phyloP scores from a whole-genome alignment of 2,888 invertebrate genomes.

The Trachelus troglodyta region DNA sequence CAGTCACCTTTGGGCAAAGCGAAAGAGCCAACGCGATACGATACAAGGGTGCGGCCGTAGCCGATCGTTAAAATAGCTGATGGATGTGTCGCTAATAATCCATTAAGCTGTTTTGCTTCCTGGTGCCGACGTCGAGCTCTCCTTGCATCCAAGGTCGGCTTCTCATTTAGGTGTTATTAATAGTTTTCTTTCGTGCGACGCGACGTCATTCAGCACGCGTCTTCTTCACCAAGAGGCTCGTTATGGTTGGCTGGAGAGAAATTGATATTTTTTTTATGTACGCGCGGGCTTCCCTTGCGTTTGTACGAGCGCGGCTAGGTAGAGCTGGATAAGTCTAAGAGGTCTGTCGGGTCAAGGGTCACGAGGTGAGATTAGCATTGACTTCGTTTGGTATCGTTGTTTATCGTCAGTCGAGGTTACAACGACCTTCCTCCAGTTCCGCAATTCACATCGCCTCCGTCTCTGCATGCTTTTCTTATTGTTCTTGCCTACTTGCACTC shows the following conservation, averaged over 20 bases:
- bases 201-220: background rate
- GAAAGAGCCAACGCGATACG: background rate
- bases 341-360: background rate
- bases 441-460: background rate
- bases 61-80: background rate
- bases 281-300: background rate
- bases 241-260: background rate
- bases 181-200: conserved; percentile 21
- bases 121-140: conserved; percentile 21
- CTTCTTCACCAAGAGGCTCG: background rate
- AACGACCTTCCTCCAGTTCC: conserved; percentile 25
- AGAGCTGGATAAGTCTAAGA: background rate
- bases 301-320: background rate
- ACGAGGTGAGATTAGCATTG: background rate
- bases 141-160: conserved; percentile 35
- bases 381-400: background rate
- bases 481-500: conserved; percentile 14
- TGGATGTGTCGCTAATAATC: conserved; percentile 10
- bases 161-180: conserved; percentile 45
- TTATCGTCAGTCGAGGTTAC: background rate
- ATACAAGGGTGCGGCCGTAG: background rate
- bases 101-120: conserved; percentile 25
- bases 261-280: background rate
- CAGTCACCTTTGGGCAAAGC: background rate
- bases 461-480: conserved; percentile 2